Percentiles rank a stretch among this genome's conserved stretches.
Evolutionary conservation across 2,888 invertebrate species (phyloP).

Genomic region (Macropis europaea): DNA sequence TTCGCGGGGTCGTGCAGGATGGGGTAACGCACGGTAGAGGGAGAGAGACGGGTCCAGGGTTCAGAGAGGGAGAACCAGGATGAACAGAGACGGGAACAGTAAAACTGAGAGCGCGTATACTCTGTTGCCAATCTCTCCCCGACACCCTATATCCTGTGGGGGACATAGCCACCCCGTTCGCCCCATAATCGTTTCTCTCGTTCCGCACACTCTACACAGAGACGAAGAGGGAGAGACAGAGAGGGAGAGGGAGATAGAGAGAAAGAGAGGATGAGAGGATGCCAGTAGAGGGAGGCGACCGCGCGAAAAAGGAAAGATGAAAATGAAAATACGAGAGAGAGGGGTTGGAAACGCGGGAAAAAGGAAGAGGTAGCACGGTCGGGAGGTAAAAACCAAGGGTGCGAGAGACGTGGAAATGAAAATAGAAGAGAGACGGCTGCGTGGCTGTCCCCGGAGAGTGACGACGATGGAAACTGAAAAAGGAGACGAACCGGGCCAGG

Average conservation of each 20-base stretch:
- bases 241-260: constrained; percentile 1
- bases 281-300: not conserved
- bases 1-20: constrained; percentile 55
- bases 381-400: not conserved
- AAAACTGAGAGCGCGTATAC: constrained; percentile 57
- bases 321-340: constrained; percentile 43
- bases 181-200: constrained; percentile 70
- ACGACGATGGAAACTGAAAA: not conserved
- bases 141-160: constrained; percentile 66
- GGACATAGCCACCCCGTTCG: constrained; percentile 67
- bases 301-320: constrained; percentile 34
- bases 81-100: constrained; percentile 32
- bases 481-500: constrained; percentile 19
- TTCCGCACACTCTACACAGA: constrained; percentile 49
- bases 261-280: not conserved
- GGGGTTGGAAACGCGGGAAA: not conserved
- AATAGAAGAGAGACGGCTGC: constrained; percentile 35
- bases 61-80: not conserved
- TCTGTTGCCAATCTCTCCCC: constrained; percentile 71
- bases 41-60: not conserved
- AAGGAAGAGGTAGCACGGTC: constrained; percentile 15
- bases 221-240: constrained; percentile 1
- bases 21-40: constrained; percentile 8
- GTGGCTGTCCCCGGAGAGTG: not conserved
- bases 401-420: constrained; percentile 29